phyloP scores from a whole-genome alignment of 2,888 invertebrate species.

The Agrilus cyanescens region DNA sequence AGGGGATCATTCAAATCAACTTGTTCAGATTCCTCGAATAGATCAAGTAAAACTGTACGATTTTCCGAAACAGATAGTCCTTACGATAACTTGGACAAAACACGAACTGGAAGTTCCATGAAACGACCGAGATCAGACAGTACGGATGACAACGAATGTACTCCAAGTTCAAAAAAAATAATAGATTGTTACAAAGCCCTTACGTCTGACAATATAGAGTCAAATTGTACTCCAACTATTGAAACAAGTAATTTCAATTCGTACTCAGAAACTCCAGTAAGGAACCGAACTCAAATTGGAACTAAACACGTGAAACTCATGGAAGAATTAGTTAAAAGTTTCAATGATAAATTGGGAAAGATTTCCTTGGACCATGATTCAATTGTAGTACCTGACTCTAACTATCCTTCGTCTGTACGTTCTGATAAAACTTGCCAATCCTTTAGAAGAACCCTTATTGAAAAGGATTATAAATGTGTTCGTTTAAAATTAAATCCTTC shows the following conservation, averaged over 20 bases:
- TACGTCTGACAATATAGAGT: background rate
- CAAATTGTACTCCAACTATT: slow-evolving; percentile 1
- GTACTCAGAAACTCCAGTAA: no score
- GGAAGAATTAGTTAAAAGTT: slow-evolving; percentile 21
- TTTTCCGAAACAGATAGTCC: no score
- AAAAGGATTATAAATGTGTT: slow-evolving; percentile 29
- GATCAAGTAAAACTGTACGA: background rate
- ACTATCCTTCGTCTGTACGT: no score
- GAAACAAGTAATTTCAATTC: slow-evolving; percentile 8
- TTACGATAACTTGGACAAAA: no score
- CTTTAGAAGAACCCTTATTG: slow-evolving; percentile 5
- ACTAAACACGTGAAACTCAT: slow-evolving; percentile 1
- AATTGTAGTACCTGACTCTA: slow-evolving; percentile 1
- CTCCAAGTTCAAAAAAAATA: background rate
- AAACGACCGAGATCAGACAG: slow-evolving; percentile 7
- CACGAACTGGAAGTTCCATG: background rate
- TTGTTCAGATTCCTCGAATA: slow-evolving; percentile 9
- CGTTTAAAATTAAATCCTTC: slow-evolving; percentile 19
- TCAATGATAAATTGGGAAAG: slow-evolving; percentile 21
- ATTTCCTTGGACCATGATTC: slow-evolving; percentile 16
- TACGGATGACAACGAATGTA: background rate
- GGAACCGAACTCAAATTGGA: background rate
- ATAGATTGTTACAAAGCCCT: background rate
- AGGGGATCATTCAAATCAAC: slow-evolving; percentile 32
- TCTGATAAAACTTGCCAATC: no score